Evolutionary conservation across 1,140 invertebrate genomes (phyloP).

Genomic region (Reticulitermes speratus): DNA sequence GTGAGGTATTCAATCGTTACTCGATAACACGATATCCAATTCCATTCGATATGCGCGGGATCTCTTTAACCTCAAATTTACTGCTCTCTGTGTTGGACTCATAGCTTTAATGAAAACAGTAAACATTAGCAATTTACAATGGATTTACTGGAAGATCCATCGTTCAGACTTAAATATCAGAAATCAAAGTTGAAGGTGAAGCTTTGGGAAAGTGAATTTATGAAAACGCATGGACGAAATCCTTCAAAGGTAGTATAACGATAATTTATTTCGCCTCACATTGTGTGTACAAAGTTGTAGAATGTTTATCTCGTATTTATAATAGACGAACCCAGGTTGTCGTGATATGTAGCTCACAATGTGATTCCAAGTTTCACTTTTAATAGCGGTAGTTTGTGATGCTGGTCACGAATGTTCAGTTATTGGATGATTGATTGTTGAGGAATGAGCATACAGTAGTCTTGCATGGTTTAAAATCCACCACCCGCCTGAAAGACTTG

Average conservation of each 20-base stretch:
- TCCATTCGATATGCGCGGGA: neutral
- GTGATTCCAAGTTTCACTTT: constrained; percentile 28
- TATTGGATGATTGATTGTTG: too few species aligned
- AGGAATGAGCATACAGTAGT: too few species aligned
- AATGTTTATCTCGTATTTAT: constrained; percentile 28
- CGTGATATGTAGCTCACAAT: constrained; percentile 31
- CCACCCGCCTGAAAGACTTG: too few species aligned
- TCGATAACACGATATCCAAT: too few species aligned
- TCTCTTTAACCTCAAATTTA: neutral
- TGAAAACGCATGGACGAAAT: constrained; percentile 61
- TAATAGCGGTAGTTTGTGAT: neutral
- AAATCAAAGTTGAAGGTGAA: constrained; percentile 74
- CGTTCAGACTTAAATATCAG: constrained; percentile 44
- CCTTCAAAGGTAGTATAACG: constrained; percentile 65
- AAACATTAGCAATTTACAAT: constrained; percentile 20
- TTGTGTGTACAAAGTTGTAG: constrained; percentile 23
- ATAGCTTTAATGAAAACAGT: neutral
- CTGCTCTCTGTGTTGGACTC: neutral
- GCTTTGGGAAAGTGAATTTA: constrained; percentile 76
- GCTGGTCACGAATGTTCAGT: neutral
- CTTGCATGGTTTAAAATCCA: too few species aligned
- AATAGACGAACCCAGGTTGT: neutral
- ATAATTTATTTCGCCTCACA: neutral
- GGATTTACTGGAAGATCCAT: constrained; percentile 32
- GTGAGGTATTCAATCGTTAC: too few species aligned